Percentiles rank a stretch among this genome's conserved stretches.
Evolutionary conservation across 2,797 vertebrate species (phyloP).

Genomic region (Girardinus metallicus): DNA sequence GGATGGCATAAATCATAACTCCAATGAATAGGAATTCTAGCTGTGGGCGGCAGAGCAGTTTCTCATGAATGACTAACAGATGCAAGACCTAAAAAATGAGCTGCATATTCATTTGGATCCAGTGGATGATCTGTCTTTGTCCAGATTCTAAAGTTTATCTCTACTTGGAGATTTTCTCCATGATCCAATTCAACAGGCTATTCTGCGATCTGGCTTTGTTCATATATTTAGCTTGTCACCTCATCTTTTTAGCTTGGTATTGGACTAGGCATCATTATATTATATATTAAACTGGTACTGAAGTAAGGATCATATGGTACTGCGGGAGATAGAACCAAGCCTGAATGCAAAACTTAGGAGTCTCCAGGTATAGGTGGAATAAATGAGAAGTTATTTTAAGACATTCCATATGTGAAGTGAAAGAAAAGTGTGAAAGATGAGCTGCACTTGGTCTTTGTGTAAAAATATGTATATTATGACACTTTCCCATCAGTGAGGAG

Average conservation of each 20-base stretch:
- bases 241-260: constrained; percentile 29
- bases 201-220: constrained; percentile 62
- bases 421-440: constrained; percentile 21
- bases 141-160: constrained; percentile 48
- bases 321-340: constrained; percentile 9
- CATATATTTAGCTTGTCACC: constrained; percentile 60
- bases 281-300: constrained; percentile 42
- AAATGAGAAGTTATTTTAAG: constrained; percentile 34
- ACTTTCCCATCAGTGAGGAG: constrained; percentile 53
- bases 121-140: constrained; percentile 58
- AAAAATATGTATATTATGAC: constrained; percentile 21
- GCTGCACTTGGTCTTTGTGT: constrained; percentile 50
- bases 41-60: constrained; percentile 50
- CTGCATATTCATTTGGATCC: constrained; percentile 36
- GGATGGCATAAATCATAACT: constrained; percentile 76
- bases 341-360: constrained; percentile 30
- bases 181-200: constrained; percentile 33
- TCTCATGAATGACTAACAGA: constrained; percentile 64
- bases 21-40: constrained; percentile 48
- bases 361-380: constrained; percentile 14
- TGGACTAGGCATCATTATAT: constrained; percentile 52
- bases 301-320: constrained; percentile 22
- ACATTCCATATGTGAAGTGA: constrained; percentile 21
- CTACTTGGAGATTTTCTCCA: constrained; percentile 42
- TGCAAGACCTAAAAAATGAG: constrained; percentile 50